These are phyloP conservation scores for Byasa hedistus DNA, from an alignment of 2,888 invertebrate genomes.

Conservation along the genomic window DNA sequence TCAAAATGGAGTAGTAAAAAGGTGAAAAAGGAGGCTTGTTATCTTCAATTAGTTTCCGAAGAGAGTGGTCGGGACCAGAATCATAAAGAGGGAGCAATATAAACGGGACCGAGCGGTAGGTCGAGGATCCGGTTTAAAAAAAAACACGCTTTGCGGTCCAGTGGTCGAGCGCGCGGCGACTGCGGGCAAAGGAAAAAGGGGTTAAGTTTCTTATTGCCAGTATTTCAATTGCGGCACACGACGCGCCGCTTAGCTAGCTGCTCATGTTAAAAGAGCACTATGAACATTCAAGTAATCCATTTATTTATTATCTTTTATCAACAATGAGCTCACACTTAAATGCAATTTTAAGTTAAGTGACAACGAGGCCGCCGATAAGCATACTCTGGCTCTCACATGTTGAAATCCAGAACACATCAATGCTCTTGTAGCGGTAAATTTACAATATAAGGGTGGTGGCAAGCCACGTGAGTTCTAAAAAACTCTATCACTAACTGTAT, in stretches of 20 bases:
- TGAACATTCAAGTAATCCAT: not conserved
- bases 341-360: too few relatives aligned
- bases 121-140: slow-evolving; percentile 60
- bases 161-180: slow-evolving; percentile 33
- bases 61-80: slow-evolving; percentile 56
- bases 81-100: slow-evolving; percentile 62
- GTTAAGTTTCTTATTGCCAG: slow-evolving; percentile 46
- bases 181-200: slow-evolving; percentile 48
- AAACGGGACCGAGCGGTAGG: slow-evolving; percentile 45
- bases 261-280: slow-evolving; percentile 27
- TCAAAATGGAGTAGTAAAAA: slow-evolving; percentile 55
- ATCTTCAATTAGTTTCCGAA: slow-evolving; percentile 72
- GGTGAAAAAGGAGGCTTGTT: slow-evolving; percentile 69
- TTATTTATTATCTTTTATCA: not conserved
- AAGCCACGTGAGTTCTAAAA: too few relatives aligned
- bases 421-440: too few relatives aligned
- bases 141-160: slow-evolving; percentile 48
- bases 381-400: too few relatives aligned
- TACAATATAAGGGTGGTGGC: too few relatives aligned
- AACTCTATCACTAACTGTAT: too few relatives aligned
- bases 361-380: too few relatives aligned
- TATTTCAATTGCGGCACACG: slow-evolving; percentile 36
- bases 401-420: too few relatives aligned
- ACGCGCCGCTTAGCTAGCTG: slow-evolving; percentile 37
- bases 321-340: too few relatives aligned